Evolutionary conservation across 2,888 invertebrate genomes (phyloP).

Genomic region (Sarcophaga subvicina): DNA sequence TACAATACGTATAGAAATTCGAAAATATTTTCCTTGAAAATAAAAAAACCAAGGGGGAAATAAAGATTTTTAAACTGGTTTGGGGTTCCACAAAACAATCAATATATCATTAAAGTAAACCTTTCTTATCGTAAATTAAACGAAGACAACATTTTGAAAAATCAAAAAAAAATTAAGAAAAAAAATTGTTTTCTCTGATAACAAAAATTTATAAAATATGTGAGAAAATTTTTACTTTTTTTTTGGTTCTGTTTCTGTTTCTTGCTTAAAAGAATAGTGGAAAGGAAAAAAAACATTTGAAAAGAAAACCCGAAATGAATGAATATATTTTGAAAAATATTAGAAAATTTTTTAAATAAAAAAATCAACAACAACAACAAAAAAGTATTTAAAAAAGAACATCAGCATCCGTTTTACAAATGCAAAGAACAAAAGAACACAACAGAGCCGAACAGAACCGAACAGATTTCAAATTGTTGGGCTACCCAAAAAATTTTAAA

Average conservation of each 20-base stretch:
- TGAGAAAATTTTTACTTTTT: conserved; percentile 60
- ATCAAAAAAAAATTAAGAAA: conserved; percentile 30
- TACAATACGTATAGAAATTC: neutral
- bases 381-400: conserved; percentile 16
- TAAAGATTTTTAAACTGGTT: conserved; percentile 33
- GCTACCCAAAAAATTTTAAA: conserved; percentile 53
- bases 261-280: conserved; percentile 3
- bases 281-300: conserved; percentile 37
- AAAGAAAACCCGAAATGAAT: conserved; percentile 44
- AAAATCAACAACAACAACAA: conserved; percentile 6
- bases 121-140: conserved; percentile 60
- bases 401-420: conserved; percentile 62
- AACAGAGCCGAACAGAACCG: conserved; percentile 16
- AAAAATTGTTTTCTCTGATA: conserved; percentile 43
- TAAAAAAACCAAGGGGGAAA: neutral
- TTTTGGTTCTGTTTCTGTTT: neutral
- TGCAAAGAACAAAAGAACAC: conserved; percentile 63
- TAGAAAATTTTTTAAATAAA: conserved; percentile 49
- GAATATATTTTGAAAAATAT: conserved; percentile 49
- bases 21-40: conserved; percentile 2
- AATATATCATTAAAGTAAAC: conserved; percentile 21
- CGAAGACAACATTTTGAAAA: conserved; percentile 17
- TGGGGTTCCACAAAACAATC: conserved; percentile 33
- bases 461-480: conserved; percentile 2
- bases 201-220: conserved; percentile 63